These are phyloP conservation scores for Euzophera pinguis DNA, from an alignment of 2,888 invertebrate species.

Conservation along the genomic window DNA sequence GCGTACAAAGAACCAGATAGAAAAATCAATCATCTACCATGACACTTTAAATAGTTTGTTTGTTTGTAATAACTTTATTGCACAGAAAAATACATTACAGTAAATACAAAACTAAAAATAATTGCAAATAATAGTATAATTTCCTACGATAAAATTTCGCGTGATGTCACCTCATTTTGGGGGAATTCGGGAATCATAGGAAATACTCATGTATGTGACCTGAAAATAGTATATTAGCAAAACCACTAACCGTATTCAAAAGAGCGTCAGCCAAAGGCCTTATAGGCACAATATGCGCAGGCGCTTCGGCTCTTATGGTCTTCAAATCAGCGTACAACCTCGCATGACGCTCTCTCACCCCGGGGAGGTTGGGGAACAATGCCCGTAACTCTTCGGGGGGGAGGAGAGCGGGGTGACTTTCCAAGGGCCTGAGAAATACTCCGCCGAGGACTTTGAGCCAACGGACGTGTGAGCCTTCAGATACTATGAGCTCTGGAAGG, in stretches of 20 bases:
- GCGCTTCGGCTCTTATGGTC: conserved; percentile 35
- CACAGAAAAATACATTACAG: too few species aligned
- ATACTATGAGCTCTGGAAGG: conserved; percentile 85
- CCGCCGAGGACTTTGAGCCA: conserved; percentile 91
- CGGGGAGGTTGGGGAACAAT: conserved; percentile 91
- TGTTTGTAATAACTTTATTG: too few species aligned
- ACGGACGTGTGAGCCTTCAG: conserved; percentile 93
- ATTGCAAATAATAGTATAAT: too few species aligned
- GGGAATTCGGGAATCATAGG: too few species aligned
- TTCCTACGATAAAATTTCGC: too few species aligned
- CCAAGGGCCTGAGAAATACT: conserved; percentile 90
- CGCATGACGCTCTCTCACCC: conserved; percentile 81
- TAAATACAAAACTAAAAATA: too few species aligned
- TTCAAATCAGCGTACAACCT: conserved; percentile 54
- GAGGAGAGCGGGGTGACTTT: conserved; percentile 81
- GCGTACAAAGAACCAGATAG: too few species aligned
- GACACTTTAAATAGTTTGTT: too few species aligned
- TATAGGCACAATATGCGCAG: conserved; percentile 47
- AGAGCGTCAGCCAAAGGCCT: conserved; percentile 62
- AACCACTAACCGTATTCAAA: conserved; percentile 58
- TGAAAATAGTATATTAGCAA: too few species aligned
- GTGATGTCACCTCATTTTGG: too few species aligned
- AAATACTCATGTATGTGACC: too few species aligned
- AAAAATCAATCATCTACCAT: too few species aligned
- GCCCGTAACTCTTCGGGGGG: conserved; percentile 86